Conservation (phyloP, 2,888 invertebrate species). For the Flexamia atlantica region DNA sequence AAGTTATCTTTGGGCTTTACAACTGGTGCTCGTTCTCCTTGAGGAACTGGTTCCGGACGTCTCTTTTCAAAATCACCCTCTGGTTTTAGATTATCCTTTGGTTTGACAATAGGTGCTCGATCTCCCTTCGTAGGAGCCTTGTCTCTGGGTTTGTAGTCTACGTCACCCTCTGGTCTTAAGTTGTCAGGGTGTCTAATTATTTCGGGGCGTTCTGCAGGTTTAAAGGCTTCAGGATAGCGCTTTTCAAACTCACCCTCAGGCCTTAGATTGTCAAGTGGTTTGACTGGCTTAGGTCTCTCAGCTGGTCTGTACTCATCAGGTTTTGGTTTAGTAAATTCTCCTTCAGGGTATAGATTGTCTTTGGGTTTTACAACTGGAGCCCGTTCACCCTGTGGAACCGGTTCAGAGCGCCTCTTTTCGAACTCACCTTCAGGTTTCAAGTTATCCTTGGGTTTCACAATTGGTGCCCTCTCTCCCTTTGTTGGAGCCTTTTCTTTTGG, state of each 20-base stretch:
- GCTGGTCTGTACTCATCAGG: constrained; percentile 76
- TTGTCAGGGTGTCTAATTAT: constrained; percentile 82
- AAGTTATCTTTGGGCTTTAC: constrained; percentile 77
- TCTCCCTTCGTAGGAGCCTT: constrained; percentile 72
- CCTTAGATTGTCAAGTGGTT: constrained; percentile 77
- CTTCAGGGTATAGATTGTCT: constrained; percentile 75
- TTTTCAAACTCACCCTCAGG: constrained; percentile 75
- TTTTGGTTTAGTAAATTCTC: constrained; percentile 74
- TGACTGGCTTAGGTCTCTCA: constrained; percentile 76
- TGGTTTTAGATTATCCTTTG: constrained; percentile 76
- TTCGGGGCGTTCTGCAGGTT: constrained; percentile 80
- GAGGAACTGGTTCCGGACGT: constrained; percentile 70
- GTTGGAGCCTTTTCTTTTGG: constrained; percentile 74
- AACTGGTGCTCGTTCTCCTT: constrained; percentile 71
- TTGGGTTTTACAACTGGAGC: constrained; percentile 75
- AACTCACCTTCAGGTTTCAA: constrained; percentile 75
- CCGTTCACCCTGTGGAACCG: constrained; percentile 74
- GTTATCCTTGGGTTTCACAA: constrained; percentile 76
- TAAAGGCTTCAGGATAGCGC: constrained; percentile 73
- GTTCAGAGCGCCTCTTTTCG: constrained; percentile 71
- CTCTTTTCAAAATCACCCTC: constrained; percentile 76
- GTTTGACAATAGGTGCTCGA: constrained; percentile 73
- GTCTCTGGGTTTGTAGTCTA: constrained; percentile 71
- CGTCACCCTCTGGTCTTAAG: constrained; percentile 72
- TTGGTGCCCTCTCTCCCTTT: constrained; percentile 72